phyloP scores from a whole-genome alignment of 1,140 invertebrate species.

The Drosophila melanogaster region DNA sequence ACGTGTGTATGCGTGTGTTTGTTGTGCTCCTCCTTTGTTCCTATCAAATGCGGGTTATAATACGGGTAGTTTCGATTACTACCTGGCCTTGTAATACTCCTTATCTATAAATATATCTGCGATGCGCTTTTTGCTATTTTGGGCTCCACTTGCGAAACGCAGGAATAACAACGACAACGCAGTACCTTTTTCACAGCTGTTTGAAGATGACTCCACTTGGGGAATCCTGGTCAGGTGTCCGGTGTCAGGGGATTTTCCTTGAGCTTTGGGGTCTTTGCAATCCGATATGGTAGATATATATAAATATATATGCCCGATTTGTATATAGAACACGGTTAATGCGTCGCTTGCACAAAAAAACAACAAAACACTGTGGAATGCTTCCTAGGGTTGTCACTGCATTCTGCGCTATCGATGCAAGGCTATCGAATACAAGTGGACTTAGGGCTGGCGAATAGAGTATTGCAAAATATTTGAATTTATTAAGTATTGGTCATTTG shows the following conservation, averaged over 20 bases:
- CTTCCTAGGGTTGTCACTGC: constrained; percentile 46
- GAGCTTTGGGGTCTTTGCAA: not conserved
- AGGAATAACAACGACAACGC: constrained; percentile 1
- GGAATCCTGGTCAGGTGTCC: not conserved
- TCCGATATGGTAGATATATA: not conserved
- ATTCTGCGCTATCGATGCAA: constrained; percentile 8
- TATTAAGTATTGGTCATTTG: not conserved
- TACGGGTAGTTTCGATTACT: constrained; percentile 26
- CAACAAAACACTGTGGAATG: constrained; percentile 7
- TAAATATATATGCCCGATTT: not conserved
- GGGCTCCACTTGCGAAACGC: constrained; percentile 5
- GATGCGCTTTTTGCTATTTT: constrained; percentile 20
- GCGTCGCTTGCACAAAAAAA: constrained; percentile 44
- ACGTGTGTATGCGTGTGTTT: constrained; percentile 10
- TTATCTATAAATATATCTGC: constrained; percentile 37
- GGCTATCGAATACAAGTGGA: not conserved
- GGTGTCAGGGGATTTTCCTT: not conserved
- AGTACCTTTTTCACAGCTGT: constrained; percentile 29
- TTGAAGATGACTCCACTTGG: not conserved
- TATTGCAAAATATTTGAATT: not conserved
- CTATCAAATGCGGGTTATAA: constrained; percentile 24
- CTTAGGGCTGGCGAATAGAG: not conserved
- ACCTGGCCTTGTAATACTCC: constrained; percentile 28
- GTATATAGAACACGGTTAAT: constrained; percentile 22
- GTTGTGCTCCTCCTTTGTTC: constrained; percentile 57